These are phyloP conservation scores for Eupithecia exiguata DNA, from an alignment of 2,888 invertebrate species.

Conservation along the genomic window DNA sequence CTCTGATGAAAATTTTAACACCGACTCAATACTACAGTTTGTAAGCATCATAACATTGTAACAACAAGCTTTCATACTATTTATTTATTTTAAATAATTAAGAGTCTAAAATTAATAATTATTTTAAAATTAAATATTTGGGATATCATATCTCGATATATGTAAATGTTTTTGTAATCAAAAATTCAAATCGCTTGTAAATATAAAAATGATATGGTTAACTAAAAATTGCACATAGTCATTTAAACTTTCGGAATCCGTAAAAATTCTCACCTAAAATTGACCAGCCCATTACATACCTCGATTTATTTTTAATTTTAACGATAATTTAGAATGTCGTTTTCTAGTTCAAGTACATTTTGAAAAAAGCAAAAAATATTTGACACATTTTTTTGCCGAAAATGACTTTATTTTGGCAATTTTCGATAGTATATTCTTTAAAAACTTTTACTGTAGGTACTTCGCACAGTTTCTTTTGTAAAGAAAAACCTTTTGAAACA, in stretches of 20 bases:
- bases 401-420: constrained; percentile 62
- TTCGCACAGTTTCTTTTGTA: constrained; percentile 27
- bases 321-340: constrained; percentile 70
- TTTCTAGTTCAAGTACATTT: constrained; percentile 46
- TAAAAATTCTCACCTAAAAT: constrained; percentile 65
- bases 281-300: constrained; percentile 61
- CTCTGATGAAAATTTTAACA: constrained; percentile 61
- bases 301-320: constrained; percentile 37
- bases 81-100: constrained; percentile 10
- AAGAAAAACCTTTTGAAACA: constrained; percentile 18
- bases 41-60: constrained; percentile 70
- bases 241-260: constrained; percentile 27
- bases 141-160: constrained; percentile 21
- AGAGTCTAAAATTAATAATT: not conserved
- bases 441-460: constrained; percentile 15
- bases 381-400: constrained; percentile 55
- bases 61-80: constrained; percentile 65
- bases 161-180: constrained; percentile 11
- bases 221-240: constrained; percentile 31
- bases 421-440: constrained; percentile 35
- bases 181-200: not conserved
- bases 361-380: constrained; percentile 49
- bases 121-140: constrained; percentile 1
- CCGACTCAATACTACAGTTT: constrained; percentile 63
- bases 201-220: constrained; percentile 30